A percentile compares a stretch with the other conserved stretches of the same genome.
Conservation (phyloP, 2,113 vertebrate genomes). For the Mormyrus lacerda region DNA sequence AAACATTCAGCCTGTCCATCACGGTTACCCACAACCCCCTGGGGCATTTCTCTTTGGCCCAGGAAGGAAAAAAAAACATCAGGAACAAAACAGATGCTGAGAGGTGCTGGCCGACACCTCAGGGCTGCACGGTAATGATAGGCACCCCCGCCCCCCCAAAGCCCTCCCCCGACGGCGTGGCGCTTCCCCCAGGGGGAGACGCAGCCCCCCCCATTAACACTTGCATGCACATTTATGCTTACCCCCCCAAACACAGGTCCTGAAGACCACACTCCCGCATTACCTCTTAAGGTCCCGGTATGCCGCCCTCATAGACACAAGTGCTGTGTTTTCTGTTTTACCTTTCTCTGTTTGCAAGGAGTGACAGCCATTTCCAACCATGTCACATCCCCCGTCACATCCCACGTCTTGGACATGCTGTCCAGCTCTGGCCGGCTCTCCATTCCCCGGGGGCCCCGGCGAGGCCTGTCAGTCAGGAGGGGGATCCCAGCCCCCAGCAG, state of each 20-base stretch:
- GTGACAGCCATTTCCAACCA: constrained; percentile 20
- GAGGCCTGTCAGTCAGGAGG: constrained; percentile 14
- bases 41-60: constrained; percentile 48
- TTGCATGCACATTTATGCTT: background rate
- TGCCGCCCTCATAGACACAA: background rate
- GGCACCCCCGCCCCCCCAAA: background rate
- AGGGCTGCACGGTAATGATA: constrained; percentile 57
- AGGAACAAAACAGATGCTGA: constrained; percentile 56
- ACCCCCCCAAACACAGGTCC: background rate
- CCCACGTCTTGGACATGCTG: background rate
- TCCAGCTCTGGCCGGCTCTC: background rate
- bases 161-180: background rate
- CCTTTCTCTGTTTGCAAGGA: constrained; percentile 12
- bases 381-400: background rate
- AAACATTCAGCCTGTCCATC: constrained; percentile 60
- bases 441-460: background rate
- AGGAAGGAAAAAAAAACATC: constrained; percentile 42
- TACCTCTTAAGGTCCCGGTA: background rate
- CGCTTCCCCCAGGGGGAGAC: background rate
- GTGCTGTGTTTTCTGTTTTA: constrained; percentile 9
- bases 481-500: background rate
- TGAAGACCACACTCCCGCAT: background rate
- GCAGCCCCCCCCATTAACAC: background rate
- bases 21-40: constrained; percentile 43
- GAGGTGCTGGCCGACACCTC: constrained; percentile 49